Conservation (phyloP, 2,888 invertebrate species). For the Volucella bombylans region DNA sequence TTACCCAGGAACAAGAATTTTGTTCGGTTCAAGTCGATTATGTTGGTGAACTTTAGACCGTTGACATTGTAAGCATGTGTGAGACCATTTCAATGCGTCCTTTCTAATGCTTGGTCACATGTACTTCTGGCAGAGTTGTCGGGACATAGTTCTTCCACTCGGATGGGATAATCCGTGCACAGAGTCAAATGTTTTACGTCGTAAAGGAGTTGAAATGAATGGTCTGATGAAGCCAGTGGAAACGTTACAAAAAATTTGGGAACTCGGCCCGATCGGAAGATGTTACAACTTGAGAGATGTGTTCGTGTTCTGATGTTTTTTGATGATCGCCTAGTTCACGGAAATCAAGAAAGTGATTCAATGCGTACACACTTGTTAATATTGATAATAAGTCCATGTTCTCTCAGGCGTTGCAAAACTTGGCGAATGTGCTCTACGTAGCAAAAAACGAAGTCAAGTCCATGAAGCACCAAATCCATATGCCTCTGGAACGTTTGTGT, state of each 20-base stretch:
- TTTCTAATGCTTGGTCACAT: background rate
- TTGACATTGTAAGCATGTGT: background rate
- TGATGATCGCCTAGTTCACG: background rate
- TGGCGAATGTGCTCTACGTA: too few species aligned
- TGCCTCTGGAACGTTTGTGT: too few species aligned
- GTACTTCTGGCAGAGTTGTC: too few species aligned
- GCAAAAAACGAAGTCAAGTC: too few species aligned
- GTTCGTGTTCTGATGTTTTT: background rate
- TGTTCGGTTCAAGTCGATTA: slow-evolving; percentile 59
- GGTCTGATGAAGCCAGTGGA: slow-evolving; percentile 30
- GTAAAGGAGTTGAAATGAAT: slow-evolving; percentile 22
- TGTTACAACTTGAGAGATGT: slow-evolving; percentile 26
- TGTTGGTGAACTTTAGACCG: slow-evolving; percentile 67
- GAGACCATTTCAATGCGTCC: background rate
- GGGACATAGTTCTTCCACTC: too few species aligned
- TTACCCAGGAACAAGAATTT: too few species aligned
- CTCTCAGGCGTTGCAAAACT: too few species aligned
- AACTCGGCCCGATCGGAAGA: slow-evolving; percentile 16
- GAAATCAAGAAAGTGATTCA: slow-evolving; percentile 36
- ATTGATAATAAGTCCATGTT: too few species aligned
- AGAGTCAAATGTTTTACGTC: slow-evolving; percentile 43
- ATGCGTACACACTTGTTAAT: too few species aligned
- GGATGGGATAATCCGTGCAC: slow-evolving; percentile 33
- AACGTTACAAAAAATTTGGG: slow-evolving; percentile 36
- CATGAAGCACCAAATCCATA: too few species aligned